These are phyloP conservation scores for Telmatochromis sp. DNA, from an alignment of 2,113 vertebrate genomes.

Conservation along the genomic window DNA sequence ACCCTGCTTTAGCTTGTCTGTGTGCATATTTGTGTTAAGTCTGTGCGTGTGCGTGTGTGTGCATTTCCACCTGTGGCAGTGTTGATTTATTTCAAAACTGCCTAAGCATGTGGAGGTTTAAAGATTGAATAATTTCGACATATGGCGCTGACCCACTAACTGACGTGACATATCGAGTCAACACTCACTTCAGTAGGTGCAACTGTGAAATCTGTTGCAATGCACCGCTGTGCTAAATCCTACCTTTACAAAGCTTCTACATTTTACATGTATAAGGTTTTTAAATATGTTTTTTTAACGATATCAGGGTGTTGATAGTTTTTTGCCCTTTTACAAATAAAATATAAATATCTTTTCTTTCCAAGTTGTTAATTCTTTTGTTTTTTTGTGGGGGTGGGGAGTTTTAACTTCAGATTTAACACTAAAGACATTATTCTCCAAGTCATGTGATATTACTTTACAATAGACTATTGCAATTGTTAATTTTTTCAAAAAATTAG, in stretches of 20 bases:
- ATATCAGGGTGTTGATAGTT: not conserved
- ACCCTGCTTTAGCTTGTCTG: slow-evolving; percentile 54
- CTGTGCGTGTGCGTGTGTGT: not conserved
- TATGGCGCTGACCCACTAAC: not conserved
- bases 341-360: not conserved
- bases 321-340: not conserved
- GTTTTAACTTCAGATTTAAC: not conserved
- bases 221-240: not conserved
- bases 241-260: not conserved
- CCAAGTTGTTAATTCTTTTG: not conserved
- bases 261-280: not conserved
- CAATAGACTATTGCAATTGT: not conserved
- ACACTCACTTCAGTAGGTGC: not conserved
- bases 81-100: slow-evolving; percentile 33
- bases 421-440: not conserved
- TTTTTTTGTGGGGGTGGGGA: not conserved
- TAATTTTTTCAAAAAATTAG: too few relatives aligned
- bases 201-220: not conserved
- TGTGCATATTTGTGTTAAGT: not conserved
- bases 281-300: not conserved
- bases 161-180: not conserved
- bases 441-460: not conserved
- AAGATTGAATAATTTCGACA: not conserved
- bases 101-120: not conserved
- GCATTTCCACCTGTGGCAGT: slow-evolving; percentile 26